A percentile compares a stretch with the other conserved stretches of the same genome.
Evolutionary conservation across 2,797 vertebrate species (phyloP).

Genomic region (Acipenser oxyrinchus): DNA sequence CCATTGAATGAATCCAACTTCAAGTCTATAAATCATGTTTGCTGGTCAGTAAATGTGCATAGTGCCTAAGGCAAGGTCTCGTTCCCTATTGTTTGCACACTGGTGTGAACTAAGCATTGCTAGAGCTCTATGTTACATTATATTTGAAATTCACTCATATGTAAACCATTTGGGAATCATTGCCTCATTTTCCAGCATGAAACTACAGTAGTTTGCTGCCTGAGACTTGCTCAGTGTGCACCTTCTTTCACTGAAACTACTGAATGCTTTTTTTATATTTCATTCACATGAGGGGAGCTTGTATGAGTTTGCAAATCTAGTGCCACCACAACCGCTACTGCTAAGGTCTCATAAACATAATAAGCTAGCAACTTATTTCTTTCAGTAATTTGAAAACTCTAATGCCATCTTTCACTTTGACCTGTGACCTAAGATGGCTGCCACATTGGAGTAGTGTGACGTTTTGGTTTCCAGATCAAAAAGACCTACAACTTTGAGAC

Average conservation of each 20-base stretch:
- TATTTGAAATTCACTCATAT: conserved; percentile 14
- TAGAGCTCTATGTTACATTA: not conserved
- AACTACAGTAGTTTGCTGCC: not conserved
- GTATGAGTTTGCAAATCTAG: too few species aligned
- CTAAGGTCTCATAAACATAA: too few species aligned
- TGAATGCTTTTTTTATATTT: not conserved
- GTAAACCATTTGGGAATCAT: conserved; percentile 9
- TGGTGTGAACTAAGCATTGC: not conserved
- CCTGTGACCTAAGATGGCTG: too few species aligned
- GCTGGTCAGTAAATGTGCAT: conserved; percentile 18
- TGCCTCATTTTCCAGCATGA: not conserved
- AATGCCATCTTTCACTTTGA: too few species aligned
- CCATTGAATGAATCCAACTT: conserved; percentile 33
- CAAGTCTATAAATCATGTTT: conserved; percentile 34
- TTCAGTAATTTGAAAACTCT: too few species aligned
- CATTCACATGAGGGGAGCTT: too few species aligned
- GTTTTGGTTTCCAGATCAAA: too few species aligned
- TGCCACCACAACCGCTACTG: too few species aligned
- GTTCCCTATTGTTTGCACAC: not conserved
- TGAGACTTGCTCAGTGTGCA: not conserved
- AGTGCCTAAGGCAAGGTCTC: conserved; percentile 9
- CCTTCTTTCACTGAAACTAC: not conserved
- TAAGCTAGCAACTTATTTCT: too few species aligned
- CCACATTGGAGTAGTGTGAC: too few species aligned
- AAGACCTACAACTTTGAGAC: too few species aligned